Evolutionary conservation across 1,140 invertebrate species (phyloP), one percentile per base, ranked within the genome.

Genomic region (Rhizoglyphus robini): DNA sequence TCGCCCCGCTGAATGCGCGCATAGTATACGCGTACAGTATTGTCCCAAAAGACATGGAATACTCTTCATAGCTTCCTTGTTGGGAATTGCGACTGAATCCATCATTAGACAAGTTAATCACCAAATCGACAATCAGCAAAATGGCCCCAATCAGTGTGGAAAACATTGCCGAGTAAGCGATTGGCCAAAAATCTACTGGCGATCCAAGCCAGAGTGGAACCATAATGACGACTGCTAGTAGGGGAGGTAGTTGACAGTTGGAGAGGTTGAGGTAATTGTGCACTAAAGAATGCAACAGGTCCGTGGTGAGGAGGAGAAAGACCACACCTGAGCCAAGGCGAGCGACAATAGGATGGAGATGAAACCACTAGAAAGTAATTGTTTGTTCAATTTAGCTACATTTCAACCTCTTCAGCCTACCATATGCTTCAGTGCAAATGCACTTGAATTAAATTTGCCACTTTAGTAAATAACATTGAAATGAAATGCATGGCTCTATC

Each of bases 251-350:
- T 34, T 76, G 72, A 71, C 85, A 87, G 68, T 80, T 77, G 41
- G 46, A 74, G 70, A 8, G 79, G 73, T 29, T 64, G 13, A 77
- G 23, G 38, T 81, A 68, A 25, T 75, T 68, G 29, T 74, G 68
- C 47, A 83, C 72, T 23, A 47, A 47, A 59, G 80, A 78, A 67
- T 81, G 76, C 31, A 84, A 72, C 63, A 85, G 79, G 72, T 84
- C 80, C 0, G 85, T 79, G 0, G 83, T 80, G 31, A 87, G 74
- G 54, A 87, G 74, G 30, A 87, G 73, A 71, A 85, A 85, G 3
- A 87, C 85, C n/a, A 82, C 81, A 1, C 81, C 78, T 27, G 80
- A 82, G 2, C 86, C 85, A 73, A 86, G 86, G 54, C 86, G 74
- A 0, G 84, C 84, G 31, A 84, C 11, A 83, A 65, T 13, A 48